Evolutionary conservation across 1,140 invertebrate genomes (phyloP), one percentile per base, ranked within the genome.

Genomic region (Lerema accius): DNA sequence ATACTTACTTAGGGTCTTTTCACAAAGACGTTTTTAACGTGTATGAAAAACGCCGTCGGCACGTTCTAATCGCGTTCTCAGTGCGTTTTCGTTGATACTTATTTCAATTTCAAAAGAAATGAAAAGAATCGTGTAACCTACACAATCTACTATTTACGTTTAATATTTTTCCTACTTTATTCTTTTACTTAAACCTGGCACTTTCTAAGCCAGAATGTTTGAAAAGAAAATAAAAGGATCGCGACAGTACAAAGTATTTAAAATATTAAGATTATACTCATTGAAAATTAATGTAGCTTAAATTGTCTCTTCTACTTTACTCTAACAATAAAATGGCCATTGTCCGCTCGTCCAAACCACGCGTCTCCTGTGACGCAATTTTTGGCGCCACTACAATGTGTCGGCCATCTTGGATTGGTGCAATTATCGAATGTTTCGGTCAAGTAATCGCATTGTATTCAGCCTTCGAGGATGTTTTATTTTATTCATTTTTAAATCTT

Each of bases 381-480:
- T 72, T 76, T 77, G 76, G 78, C 78, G 78, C 78, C 78, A 71
- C 56, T 49, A 72, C 68, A 73, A 75, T 70, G 37, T 4, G 37
- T 39, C 28, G 37, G 58, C 65, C 63, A 69, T 67, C 48, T 72
- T 66, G 56, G 13, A 53, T 67, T 62, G 43, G 39, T 23, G 16
- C 49, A 63, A 79, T 79, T 76, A 74, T 69, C 65, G 59, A 69
- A 68, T 73, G 45, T 40, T 62, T 51, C 63, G 70, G 67, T 49
- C 75, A 70, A 77, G 62, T 68, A 59, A 65, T 65, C 43, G 11
- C 26, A 23, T 67, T 63, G 65, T 71, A 67, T 50, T 62, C 13
- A 46, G 58, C 56, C 16, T 45, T 46, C 10, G 19, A 45, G 48
- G 32, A 35, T 7, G 9, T 32, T 7, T 1, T 32, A 32, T 32